These are phyloP conservation scores for Sinocyclocheilus maitianheensis DNA, from an alignment of 2,113 vertebrate species.

Conservation along the genomic window DNA sequence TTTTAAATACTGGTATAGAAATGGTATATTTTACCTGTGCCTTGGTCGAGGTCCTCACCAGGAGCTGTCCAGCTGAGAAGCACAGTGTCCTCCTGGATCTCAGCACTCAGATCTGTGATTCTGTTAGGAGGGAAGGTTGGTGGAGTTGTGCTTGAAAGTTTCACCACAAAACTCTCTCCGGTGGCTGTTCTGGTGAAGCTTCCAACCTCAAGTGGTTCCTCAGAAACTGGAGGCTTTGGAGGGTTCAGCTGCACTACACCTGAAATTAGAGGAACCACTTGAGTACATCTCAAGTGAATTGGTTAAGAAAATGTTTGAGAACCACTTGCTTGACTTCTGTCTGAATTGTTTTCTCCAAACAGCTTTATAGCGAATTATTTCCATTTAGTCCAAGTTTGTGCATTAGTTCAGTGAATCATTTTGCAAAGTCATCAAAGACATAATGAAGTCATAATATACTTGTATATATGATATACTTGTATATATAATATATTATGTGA, in stretches of 20 bases:
- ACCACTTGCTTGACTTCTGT: too few relatives aligned
- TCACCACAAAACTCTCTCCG: conserved; percentile 58
- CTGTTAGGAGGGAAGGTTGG: conserved; percentile 68
- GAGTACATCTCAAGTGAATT: too few relatives aligned
- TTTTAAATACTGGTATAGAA: neutral
- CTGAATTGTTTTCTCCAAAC: too few relatives aligned
- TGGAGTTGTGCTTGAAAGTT: neutral
- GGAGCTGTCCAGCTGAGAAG: conserved; percentile 72
- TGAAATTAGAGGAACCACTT: conserved; percentile 28
- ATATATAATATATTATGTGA: too few relatives aligned
- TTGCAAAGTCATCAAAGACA: too few relatives aligned
- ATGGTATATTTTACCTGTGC: conserved; percentile 60
- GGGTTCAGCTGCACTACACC: conserved; percentile 71
- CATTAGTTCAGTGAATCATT: too few relatives aligned
- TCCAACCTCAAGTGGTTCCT: conserved; percentile 47
- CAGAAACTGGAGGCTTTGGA: conserved; percentile 51
- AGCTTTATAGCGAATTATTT: too few relatives aligned
- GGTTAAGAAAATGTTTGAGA: too few relatives aligned
- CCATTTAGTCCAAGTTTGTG: too few relatives aligned
- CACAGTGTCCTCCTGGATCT: conserved; percentile 57
- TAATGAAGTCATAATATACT: too few relatives aligned
- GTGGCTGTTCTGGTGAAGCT: conserved; percentile 60
- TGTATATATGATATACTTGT: too few relatives aligned
- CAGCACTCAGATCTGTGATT: conserved; percentile 69
- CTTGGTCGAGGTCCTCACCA: conserved; percentile 70